Percentiles rank a stretch among this genome's conserved stretches.
Conservation (phyloP, 2,797 vertebrate species). For the Xyrichtys novacula region DNA sequence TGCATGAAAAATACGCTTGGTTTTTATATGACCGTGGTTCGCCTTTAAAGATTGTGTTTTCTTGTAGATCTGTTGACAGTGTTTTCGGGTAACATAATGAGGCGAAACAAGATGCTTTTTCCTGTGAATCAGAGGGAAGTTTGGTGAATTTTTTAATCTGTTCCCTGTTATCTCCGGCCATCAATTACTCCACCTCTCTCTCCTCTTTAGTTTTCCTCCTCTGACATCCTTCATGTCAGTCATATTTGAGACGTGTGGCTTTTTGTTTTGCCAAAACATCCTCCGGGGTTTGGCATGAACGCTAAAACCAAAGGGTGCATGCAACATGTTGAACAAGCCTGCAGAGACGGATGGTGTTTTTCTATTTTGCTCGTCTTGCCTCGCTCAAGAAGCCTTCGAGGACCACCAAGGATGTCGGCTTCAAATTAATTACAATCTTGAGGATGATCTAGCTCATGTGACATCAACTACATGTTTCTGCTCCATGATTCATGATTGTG, state of each 20-base stretch:
- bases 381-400: conserved; percentile 40
- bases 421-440: conserved; percentile 68
- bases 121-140: background rate
- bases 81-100: too few species aligned
- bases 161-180: conserved; percentile 8
- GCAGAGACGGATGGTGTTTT: conserved; percentile 41
- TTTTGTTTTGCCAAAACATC: conserved; percentile 76
- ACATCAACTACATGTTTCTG: conserved; percentile 35
- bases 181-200: conserved; percentile 10
- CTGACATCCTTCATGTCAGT: conserved; percentile 39
- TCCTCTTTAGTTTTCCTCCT: conserved; percentile 31
- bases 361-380: conserved; percentile 1
- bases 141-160: background rate
- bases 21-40: conserved; percentile 7
- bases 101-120: conserved; percentile 13
- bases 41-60: too few species aligned
- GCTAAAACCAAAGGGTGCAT: conserved; percentile 65
- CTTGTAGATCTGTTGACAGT: too few species aligned
- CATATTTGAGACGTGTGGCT: conserved; percentile 49
- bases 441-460: conserved; percentile 44
- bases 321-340: conserved; percentile 74
- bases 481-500: conserved; percentile 7
- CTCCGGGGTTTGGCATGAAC: conserved; percentile 58
- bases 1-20: background rate
- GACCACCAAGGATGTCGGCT: conserved; percentile 78